Conservation (phyloP, 2,797 vertebrate species). For the Tragelaphus eurycerus region DNA sequence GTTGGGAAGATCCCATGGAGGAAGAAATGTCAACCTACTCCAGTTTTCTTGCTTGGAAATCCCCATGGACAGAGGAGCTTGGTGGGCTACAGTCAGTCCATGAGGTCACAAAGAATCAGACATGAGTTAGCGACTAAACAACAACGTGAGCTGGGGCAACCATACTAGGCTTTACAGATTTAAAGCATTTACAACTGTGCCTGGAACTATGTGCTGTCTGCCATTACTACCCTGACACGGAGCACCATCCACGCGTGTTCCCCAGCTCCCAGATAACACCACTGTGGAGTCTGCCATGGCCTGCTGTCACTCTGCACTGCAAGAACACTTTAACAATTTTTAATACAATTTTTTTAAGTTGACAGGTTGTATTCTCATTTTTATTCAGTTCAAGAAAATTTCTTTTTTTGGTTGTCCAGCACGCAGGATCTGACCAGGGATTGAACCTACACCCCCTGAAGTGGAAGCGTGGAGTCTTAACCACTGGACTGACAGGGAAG, state of each 20-base stretch:
- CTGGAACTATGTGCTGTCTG: background rate
- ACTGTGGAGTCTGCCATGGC: fast-evolving
- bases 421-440: background rate
- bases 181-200: background rate
- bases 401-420: background rate
- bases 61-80: background rate
- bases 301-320: background rate
- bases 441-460: background rate
- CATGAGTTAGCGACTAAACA: background rate
- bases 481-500: background rate
- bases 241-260: background rate
- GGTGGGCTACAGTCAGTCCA: background rate
- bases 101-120: background rate
- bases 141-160: background rate
- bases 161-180: background rate
- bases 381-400: background rate
- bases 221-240: fast-evolving
- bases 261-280: fast-evolving
- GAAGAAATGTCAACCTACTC: background rate
- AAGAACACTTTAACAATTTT: background rate
- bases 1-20: background rate
- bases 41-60: background rate
- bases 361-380: background rate
- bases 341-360: background rate
- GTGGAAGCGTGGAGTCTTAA: background rate